A percentile compares a stretch with the other conserved stretches of the same genome.
Conservation (phyloP, 2,888 invertebrate genomes). For the Diloba caeruleocephala region DNA sequence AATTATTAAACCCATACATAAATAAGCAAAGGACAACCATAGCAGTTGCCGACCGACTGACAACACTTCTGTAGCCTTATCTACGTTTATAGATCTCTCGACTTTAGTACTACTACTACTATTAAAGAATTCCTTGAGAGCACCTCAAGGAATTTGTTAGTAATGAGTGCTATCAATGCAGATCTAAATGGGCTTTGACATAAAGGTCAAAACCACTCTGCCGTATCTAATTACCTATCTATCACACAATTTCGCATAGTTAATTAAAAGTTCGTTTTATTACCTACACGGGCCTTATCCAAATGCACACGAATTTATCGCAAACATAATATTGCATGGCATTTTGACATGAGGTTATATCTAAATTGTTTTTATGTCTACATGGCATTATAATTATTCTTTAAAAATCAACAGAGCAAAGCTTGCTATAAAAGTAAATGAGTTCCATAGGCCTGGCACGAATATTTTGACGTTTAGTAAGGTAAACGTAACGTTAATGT, state of each 20-base stretch:
- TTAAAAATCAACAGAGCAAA: too few relatives aligned
- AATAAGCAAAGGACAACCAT: too few relatives aligned
- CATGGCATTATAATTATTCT: too few relatives aligned
- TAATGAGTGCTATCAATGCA: slow-evolving; percentile 32
- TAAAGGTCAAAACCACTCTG: slow-evolving; percentile 35
- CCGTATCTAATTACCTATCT: slow-evolving; percentile 21
- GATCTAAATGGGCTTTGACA: slow-evolving; percentile 32
- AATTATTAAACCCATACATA: too few relatives aligned
- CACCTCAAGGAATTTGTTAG: slow-evolving; percentile 23
- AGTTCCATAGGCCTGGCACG: too few relatives aligned
- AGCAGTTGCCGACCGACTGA: not conserved
- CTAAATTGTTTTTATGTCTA: slow-evolving; percentile 8
- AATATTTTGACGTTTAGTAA: too few relatives aligned
- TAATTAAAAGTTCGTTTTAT: slow-evolving; percentile 30
- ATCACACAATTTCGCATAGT: slow-evolving; percentile 17
- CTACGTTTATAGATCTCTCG: not conserved
- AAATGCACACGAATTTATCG: slow-evolving; percentile 2
- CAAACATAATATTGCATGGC: not conserved
- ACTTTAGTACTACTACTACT: too few relatives aligned
- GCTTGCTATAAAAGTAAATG: slow-evolving; percentile 27
- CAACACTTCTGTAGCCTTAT: not conserved
- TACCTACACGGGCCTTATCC: slow-evolving; percentile 5
- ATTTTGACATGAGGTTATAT: not conserved
- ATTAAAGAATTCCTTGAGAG: too few relatives aligned
- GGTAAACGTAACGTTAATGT: too few relatives aligned